phyloP scores from a whole-genome alignment of 2,888 invertebrate species.

The Agapostemon virescens region DNA sequence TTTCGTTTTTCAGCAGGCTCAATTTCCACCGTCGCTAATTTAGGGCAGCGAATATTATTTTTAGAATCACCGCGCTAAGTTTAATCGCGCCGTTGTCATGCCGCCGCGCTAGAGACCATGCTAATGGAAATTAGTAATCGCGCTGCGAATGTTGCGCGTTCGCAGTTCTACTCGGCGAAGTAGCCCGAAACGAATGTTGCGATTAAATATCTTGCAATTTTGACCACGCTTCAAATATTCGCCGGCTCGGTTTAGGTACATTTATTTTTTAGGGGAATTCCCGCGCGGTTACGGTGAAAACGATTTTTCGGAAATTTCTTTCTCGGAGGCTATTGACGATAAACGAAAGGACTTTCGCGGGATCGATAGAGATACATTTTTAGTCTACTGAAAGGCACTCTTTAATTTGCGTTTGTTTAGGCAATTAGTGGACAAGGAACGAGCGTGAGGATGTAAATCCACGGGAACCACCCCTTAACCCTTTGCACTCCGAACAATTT shows the following conservation, averaged over 20 bases:
- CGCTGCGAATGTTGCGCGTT: neutral
- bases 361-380: too few species aligned
- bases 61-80: neutral
- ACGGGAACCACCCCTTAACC: too few species aligned
- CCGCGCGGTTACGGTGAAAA: too few species aligned
- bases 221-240: neutral
- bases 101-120: neutral
- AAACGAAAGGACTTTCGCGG: too few species aligned
- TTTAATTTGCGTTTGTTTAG: too few species aligned
- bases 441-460: too few species aligned
- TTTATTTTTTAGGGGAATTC: neutral
- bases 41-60: neutral
- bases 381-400: too few species aligned
- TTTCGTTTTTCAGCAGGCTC: neutral
- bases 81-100: neutral
- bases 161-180: neutral
- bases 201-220: neutral
- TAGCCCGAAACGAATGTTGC: neutral
- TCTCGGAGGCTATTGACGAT: too few species aligned
- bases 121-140: constrained; percentile 1
- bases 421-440: too few species aligned
- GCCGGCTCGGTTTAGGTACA: neutral
- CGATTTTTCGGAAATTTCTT: too few species aligned
- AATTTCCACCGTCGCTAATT: neutral
- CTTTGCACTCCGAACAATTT: too few species aligned